Base-by-base conservation (phyloP, 2,113 vertebrate genomes). In the Phalacrocorax brasilianus region DNA sequence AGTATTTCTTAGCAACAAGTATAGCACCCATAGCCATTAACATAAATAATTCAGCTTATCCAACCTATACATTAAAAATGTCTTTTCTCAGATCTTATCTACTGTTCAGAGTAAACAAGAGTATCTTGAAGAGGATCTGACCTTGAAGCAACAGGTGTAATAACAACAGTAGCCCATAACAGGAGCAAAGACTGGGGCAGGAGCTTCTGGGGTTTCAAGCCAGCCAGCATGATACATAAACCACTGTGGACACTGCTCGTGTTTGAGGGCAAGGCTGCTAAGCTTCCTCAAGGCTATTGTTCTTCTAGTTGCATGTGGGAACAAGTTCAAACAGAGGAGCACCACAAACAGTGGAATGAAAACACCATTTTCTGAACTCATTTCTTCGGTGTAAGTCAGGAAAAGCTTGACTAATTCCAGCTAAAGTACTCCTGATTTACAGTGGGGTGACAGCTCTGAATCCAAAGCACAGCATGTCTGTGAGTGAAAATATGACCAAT, bases 41-140 rank as follows among this genome's bases (percentile, higher is more conserved):
- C 62, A 94, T 96, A 61, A 93, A 96, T 96, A 92, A 95, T 95
- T 96, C 83, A 95, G 45, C 33, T 75, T 19, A 26, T 63, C 35
- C 68, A 97, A 56, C 32, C 62, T 81, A 49, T 52, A 91, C 0
- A 0, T 85, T 44, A 91, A 91, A 91, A 86, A 70, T 45, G 13
- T 50, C 27, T 82, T 78, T 45, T 85, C 70, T 94, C 30, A 58
- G 62, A 27, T 68, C 32, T 75, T 89, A 52, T 56, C 77, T 89
- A 23, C 32, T 85, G 30, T 84, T 88, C 75, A 45, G 61, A 70
- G 52, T 58, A 91, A 84, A 75, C 55, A 93, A 92, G 47, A 70
- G 50, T 42, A 44, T 55, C 30, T 33, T 87, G 89, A 87, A 38
- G n/a, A 21, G 23, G 24, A 76, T 67, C 53, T 75, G 88, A 90